Evolutionary conservation across 2,797 vertebrate genomes (phyloP).

Genomic region (Argyrosomus regius): DNA sequence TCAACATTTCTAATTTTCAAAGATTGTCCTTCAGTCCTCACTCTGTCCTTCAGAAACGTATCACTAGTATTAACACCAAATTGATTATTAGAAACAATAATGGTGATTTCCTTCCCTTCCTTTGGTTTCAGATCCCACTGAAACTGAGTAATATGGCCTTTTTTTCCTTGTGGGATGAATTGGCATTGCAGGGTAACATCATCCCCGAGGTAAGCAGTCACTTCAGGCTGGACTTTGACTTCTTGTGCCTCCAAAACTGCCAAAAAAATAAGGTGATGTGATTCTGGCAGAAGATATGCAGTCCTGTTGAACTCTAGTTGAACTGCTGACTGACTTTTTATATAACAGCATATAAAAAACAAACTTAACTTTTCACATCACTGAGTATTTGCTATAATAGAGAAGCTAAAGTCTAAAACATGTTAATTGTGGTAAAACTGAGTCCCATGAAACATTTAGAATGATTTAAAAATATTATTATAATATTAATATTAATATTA

Average conservation of each 20-base stretch:
- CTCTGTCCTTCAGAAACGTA: slow-evolving; percentile 28
- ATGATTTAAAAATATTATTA: background rate
- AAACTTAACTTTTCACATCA: background rate
- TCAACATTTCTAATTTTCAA: slow-evolving; percentile 54
- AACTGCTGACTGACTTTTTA: background rate
- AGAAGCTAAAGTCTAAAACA: background rate
- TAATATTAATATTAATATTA: no score
- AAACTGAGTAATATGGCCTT: accelerated
- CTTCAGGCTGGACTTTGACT: background rate
- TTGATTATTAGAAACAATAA: accelerated
- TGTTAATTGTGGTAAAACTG: background rate
- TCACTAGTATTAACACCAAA: accelerated
- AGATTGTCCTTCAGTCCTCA: slow-evolving; percentile 10
- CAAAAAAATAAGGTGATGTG: background rate
- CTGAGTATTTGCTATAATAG: no score
- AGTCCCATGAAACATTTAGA: background rate
- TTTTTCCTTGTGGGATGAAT: accelerated
- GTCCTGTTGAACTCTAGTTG: background rate
- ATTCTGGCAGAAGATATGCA: background rate
- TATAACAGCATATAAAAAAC: no score
- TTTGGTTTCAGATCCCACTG: slow-evolving; percentile 36
- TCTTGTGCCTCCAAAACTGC: slow-evolving; percentile 37
- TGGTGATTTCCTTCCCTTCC: accelerated
- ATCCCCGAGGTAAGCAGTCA: slow-evolving; percentile 52
- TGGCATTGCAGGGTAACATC: slow-evolving; percentile 59